A percentile compares a stretch with the other conserved stretches of the same genome.
Evolutionary conservation across 2,888 invertebrate genomes (phyloP).

Genomic region (Xestia xanthographa): DNA sequence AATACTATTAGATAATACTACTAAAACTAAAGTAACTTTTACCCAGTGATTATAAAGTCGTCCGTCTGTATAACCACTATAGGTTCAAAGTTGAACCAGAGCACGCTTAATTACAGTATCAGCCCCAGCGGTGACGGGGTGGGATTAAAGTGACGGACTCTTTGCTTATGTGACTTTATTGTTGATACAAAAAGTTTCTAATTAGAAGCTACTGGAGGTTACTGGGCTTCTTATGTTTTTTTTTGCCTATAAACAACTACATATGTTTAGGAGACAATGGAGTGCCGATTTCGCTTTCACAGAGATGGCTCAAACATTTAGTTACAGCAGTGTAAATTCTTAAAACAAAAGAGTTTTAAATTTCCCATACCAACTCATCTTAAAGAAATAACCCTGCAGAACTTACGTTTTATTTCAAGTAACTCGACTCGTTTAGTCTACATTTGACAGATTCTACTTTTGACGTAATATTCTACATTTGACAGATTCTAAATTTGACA

Average conservation of each 20-base stretch:
- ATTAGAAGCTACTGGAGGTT: slow-evolving; percentile 3
- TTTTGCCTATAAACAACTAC: neutral
- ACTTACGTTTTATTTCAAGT: neutral
- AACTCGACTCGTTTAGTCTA: neutral
- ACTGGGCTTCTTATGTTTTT: neutral
- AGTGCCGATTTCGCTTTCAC: neutral
- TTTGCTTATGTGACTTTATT: slow-evolving; percentile 42
- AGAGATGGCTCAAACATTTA: neutral
- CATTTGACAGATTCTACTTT: too few relatives aligned
- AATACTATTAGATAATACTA: neutral
- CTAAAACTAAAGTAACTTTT: neutral
- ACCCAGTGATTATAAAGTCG: neutral
- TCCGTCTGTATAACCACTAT: slow-evolving; percentile 2
- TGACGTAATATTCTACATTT: too few relatives aligned
- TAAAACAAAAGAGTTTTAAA: neutral
- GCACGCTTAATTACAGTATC: slow-evolving; percentile 60
- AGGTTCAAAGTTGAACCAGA: slow-evolving; percentile 48
- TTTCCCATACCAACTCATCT: neutral
- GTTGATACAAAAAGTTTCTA: slow-evolving; percentile 25
- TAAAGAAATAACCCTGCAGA: neutral
- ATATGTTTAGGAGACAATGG: neutral
- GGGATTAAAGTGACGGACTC: slow-evolving; percentile 41
- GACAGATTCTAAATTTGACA: too few relatives aligned
- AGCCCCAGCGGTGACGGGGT: slow-evolving; percentile 36
- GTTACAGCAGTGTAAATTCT: neutral